phyloP scores from a whole-genome alignment of 2,888 invertebrate species.

The Fissipunctia ypsillon region DNA sequence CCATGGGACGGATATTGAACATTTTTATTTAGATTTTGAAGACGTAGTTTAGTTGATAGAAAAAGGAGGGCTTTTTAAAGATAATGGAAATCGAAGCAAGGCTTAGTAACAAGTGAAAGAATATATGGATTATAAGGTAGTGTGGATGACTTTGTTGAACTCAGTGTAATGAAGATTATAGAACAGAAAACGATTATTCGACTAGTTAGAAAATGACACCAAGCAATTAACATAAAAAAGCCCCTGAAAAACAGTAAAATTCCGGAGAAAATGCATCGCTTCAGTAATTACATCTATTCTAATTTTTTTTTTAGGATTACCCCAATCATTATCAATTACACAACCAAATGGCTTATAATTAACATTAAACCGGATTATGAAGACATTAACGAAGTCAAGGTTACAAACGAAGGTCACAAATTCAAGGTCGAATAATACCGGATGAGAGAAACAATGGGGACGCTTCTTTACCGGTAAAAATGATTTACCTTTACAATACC shows the following conservation, averaged over 20 bases:
- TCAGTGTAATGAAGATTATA: no score
- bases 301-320: slow-evolving; percentile 12
- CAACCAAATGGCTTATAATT: slow-evolving; percentile 34
- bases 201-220: no score
- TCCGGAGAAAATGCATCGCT: not conserved
- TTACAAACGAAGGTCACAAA: slow-evolving; percentile 35
- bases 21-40: not conserved
- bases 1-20: not conserved
- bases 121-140: no score
- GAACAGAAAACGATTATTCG: no score
- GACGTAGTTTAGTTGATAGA: not conserved
- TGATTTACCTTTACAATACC: slow-evolving; percentile 34
- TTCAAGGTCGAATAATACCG: slow-evolving; percentile 33
- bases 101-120: no score
- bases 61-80: no score
- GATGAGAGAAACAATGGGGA: slow-evolving; percentile 38
- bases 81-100: not conserved
- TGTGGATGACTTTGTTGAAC: no score
- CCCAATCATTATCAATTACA: slow-evolving; percentile 34
- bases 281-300: no score
- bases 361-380: slow-evolving; percentile 41
- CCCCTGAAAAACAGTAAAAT: not conserved
- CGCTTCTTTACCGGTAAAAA: slow-evolving; percentile 39
- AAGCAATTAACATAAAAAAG: no score
- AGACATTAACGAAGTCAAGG: slow-evolving; percentile 52